Evolutionary conservation across 1,140 invertebrate genomes (phyloP).

Genomic region (Drosophila littoralis): DNA sequence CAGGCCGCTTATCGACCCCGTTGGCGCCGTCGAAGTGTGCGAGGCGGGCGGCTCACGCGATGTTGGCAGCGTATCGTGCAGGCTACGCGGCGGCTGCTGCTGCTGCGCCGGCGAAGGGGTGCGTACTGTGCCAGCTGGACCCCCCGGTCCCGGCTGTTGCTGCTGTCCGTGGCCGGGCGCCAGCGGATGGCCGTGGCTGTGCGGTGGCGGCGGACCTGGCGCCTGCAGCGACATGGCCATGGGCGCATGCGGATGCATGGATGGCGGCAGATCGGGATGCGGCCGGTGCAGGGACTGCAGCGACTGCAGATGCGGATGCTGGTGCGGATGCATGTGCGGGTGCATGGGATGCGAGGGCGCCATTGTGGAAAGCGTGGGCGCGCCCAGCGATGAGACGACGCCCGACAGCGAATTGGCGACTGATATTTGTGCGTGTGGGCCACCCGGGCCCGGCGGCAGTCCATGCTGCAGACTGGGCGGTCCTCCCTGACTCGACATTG

Average conservation of each 20-base stretch:
- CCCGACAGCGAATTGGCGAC: slow-evolving; percentile 61
- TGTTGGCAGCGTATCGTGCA: slow-evolving; percentile 72
- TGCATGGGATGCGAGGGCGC: slow-evolving; percentile 70
- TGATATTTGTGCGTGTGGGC: slow-evolving; percentile 64
- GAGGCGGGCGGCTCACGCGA: slow-evolving; percentile 59
- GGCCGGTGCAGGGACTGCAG: slow-evolving; percentile 71
- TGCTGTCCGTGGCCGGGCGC: slow-evolving; percentile 81
- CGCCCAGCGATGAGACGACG: slow-evolving; percentile 21
- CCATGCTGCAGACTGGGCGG: slow-evolving; percentile 65
- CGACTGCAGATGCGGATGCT: slow-evolving; percentile 56
- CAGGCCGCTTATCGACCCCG: slow-evolving; percentile 29
- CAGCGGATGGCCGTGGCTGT: slow-evolving; percentile 59
- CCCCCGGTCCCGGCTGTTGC: slow-evolving; percentile 61
- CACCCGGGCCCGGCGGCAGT: slow-evolving; percentile 58
- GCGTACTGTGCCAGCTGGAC: slow-evolving; percentile 83
- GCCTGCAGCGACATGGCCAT: slow-evolving; percentile 77
- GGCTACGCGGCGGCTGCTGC: slow-evolving; percentile 60
- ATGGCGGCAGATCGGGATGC: slow-evolving; percentile 70
- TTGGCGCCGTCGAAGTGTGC: slow-evolving; percentile 64
- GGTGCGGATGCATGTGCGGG: slow-evolving; percentile 72
- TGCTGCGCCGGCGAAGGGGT: slow-evolving; percentile 81
- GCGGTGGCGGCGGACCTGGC: slow-evolving; percentile 61
- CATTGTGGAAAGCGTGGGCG: slow-evolving; percentile 73
- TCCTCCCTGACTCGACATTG: slow-evolving; percentile 31
- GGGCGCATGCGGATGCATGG: slow-evolving; percentile 75